Evolutionary conservation across 2,888 invertebrate species (phyloP).

Genomic region (Nebria salina): DNA sequence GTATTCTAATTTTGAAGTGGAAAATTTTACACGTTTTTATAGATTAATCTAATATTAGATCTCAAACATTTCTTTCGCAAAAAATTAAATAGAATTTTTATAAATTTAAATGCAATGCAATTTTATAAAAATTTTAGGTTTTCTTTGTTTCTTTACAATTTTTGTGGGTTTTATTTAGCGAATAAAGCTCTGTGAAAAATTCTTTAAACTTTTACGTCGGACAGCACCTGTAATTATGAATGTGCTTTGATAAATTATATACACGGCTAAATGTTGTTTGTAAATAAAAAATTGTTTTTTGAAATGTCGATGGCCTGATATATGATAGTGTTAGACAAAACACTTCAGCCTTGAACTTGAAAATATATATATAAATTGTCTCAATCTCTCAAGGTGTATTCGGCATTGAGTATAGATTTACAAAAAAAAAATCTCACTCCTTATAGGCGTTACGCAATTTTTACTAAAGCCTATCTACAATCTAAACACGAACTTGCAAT

Average conservation of each 20-base stretch:
- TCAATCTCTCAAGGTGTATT: not conserved
- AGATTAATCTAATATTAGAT: too few relatives aligned
- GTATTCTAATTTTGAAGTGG: not conserved
- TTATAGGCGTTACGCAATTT: not conserved
- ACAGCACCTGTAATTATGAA: not conserved
- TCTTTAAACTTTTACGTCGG: not conserved
- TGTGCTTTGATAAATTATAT: not conserved
- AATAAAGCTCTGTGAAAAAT: not conserved
- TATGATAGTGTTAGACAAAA: not conserved
- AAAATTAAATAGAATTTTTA: too few relatives aligned
- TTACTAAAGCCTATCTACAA: not conserved
- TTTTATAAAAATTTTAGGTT: too few relatives aligned
- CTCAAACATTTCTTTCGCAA: too few relatives aligned
- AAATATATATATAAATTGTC: not conserved
- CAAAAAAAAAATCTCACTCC: not conserved
- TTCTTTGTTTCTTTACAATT: too few relatives aligned
- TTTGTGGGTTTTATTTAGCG: too few relatives aligned
- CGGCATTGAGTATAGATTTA: not conserved
- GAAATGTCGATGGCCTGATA: not conserved
- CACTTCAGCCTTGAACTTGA: not conserved
- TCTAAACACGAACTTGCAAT: not conserved
- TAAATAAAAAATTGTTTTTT: not conserved
- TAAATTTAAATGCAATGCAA: too few relatives aligned
- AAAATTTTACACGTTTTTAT: not conserved
- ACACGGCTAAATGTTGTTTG: not conserved